These are phyloP conservation scores for Coptodon bakossiorum DNA, from an alignment of 2,113 vertebrate genomes.

Conservation along the genomic window DNA sequence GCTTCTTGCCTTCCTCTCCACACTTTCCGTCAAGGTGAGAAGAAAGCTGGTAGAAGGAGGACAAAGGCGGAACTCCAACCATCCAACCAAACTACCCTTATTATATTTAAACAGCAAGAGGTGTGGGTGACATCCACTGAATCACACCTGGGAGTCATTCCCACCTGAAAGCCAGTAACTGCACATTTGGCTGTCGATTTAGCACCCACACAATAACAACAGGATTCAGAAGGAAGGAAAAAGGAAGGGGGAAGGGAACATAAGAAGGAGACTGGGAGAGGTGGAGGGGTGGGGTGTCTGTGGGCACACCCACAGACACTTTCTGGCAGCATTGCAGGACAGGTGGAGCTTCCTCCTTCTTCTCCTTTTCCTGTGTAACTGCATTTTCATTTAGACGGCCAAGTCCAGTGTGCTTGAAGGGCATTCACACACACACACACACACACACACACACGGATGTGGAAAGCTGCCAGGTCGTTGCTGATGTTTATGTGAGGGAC, in stretches of 20 bases:
- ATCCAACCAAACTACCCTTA: background rate
- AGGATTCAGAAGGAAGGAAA: background rate
- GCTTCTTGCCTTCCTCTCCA: background rate
- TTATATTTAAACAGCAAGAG: background rate
- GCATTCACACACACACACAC: background rate
- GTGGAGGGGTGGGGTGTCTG: background rate
- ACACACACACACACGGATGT: background rate
- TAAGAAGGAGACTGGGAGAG: background rate
- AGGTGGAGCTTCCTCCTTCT: conserved; percentile 21
- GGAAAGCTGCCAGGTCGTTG: conserved; percentile 24
- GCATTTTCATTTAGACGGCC: background rate
- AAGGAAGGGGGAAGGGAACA: background rate
- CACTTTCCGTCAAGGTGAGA: background rate
- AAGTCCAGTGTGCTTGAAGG: conserved; percentile 17
- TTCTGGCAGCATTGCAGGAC: conserved; percentile 1
- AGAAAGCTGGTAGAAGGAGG: background rate
- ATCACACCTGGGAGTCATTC: background rate
- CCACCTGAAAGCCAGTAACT: background rate
- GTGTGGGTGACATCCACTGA: background rate
- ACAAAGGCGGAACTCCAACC: background rate
- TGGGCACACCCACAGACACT: background rate
- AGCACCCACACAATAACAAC: background rate
- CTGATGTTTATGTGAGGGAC: conserved; percentile 4
- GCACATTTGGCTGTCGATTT: background rate
- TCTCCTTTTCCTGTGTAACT: background rate